phyloP scores from a whole-genome alignment of 2,797 vertebrate species.

The Gallinago nigripennis region DNA sequence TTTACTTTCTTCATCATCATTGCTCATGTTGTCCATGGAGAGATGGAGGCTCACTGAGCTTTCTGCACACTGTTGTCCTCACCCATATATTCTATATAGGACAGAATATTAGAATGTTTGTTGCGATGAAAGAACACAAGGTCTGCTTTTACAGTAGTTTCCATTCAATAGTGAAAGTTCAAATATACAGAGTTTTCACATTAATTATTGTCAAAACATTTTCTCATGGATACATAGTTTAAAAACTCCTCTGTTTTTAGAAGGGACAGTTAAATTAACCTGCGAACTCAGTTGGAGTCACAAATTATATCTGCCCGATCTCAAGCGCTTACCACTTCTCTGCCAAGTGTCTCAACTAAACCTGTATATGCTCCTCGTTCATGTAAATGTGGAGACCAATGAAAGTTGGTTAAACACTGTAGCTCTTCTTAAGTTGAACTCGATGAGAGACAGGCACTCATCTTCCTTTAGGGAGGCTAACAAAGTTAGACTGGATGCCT shows the following conservation, averaged over 20 bases:
- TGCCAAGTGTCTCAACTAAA: background rate
- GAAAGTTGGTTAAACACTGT: background rate
- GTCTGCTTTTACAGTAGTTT: background rate
- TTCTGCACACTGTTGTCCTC: background rate
- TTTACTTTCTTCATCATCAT: background rate
- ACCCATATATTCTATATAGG: background rate
- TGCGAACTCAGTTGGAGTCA: background rate
- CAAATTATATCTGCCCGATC: background rate
- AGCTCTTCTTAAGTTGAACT: background rate
- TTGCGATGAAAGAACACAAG: background rate
- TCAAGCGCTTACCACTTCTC: background rate
- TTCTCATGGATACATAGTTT: background rate
- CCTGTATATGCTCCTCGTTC: background rate
- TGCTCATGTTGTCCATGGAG: background rate
- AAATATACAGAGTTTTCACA: background rate
- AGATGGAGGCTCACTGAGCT: background rate
- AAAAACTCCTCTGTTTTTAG: background rate
- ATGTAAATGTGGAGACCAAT: background rate
- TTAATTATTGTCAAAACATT: background rate
- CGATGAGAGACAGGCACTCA: fast-evolving
- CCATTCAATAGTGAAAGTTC: background rate
- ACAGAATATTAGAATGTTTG: background rate
- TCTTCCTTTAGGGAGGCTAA: background rate
- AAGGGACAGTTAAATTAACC: background rate
- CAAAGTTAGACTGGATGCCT: background rate